Evolutionary conservation across 2,888 invertebrate genomes (phyloP).

Genomic region (Diarsia mendica): DNA sequence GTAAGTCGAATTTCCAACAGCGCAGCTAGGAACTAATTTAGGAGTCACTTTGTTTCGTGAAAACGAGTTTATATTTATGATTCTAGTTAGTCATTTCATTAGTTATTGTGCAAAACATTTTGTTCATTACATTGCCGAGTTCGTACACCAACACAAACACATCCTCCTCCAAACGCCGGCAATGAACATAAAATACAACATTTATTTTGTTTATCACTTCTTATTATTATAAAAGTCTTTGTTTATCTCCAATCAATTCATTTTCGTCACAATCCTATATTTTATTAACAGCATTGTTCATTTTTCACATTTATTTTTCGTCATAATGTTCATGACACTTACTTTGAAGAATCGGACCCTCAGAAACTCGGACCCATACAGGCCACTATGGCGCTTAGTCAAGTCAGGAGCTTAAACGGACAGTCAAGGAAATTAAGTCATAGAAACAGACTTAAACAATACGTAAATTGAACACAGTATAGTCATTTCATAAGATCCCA

Average conservation of each 20-base stretch:
- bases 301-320: background rate
- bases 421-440: background rate
- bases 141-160: background rate
- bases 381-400: background rate
- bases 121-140: constrained; percentile 1
- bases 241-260: constrained; percentile 1
- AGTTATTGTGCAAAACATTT: background rate
- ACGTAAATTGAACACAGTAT: background rate
- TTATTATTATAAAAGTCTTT: constrained; percentile 36
- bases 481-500: background rate
- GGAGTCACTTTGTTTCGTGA: too few relatives aligned
- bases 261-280: background rate
- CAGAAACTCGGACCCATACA: background rate
- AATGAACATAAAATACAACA: constrained; percentile 19
- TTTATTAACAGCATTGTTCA: background rate
- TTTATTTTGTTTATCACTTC: constrained; percentile 38
- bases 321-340: background rate
- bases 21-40: background rate
- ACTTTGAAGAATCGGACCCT: background rate
- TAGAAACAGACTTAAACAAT: too few relatives aligned
- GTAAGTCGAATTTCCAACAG: background rate
- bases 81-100: background rate
- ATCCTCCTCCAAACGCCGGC: background rate
- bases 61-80: background rate
- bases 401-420: background rate